These are phyloP conservation scores for Magallana angulata DNA, from an alignment of 1,140 invertebrate genomes.

Conservation along the genomic window DNA sequence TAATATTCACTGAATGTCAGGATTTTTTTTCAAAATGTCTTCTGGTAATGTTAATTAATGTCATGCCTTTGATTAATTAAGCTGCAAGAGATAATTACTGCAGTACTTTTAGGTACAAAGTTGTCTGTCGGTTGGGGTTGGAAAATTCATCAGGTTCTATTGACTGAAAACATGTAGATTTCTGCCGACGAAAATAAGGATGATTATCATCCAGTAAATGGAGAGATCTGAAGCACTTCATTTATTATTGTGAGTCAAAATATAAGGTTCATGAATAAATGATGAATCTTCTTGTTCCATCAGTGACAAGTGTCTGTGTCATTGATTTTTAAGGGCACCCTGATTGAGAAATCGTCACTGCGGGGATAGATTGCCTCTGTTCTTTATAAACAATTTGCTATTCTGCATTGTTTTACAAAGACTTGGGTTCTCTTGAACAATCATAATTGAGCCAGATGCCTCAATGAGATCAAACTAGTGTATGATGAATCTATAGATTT, in stretches of 20 bases:
- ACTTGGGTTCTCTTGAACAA: not conserved
- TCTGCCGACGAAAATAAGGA: not conserved
- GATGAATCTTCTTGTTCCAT: slow-evolving; percentile 24
- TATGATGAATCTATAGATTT: not conserved
- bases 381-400: not conserved
- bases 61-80: not conserved
- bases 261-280: slow-evolving; percentile 38
- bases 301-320: slow-evolving; percentile 15
- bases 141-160: slow-evolving; percentile 9
- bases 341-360: not conserved
- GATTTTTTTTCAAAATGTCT: too few relatives aligned
- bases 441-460: not conserved
- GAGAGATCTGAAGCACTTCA: not conserved
- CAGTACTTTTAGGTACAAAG: not conserved
- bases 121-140: not conserved
- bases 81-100: not conserved
- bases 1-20: too few relatives aligned
- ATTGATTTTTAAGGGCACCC: slow-evolving; percentile 16
- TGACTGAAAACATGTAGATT: slow-evolving; percentile 26
- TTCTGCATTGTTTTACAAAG: slow-evolving; percentile 11
- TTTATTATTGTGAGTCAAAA: slow-evolving; percentile 36
- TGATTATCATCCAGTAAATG: slow-evolving; percentile 15
- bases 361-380: not conserved
- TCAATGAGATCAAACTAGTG: not conserved
- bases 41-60: too few relatives aligned